These are phyloP conservation scores for Hapalemur alaotrensis DNA, from an alignment of 2,797 vertebrate genomes.

Conservation along the genomic window DNA sequence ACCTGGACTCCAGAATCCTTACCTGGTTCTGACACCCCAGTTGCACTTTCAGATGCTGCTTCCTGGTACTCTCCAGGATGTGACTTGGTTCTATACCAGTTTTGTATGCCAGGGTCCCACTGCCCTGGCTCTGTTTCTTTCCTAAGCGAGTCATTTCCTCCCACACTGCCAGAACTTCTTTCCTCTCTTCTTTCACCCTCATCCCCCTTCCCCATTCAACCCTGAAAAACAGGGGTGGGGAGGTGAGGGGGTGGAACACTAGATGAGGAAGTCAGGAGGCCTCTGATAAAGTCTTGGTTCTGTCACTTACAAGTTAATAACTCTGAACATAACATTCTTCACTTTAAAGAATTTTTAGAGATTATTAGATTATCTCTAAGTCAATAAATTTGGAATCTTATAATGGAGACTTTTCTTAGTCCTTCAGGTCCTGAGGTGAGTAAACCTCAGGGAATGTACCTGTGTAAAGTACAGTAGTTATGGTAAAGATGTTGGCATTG, in stretches of 20 bases:
- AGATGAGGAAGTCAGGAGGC: neutral
- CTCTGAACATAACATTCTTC: neutral
- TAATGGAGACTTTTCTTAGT: neutral
- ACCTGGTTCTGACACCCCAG: neutral
- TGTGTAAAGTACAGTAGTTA: neutral
- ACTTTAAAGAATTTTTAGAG: neutral
- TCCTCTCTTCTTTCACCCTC: neutral
- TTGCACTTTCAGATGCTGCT: neutral
- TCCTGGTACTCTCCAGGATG: neutral
- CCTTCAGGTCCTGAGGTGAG: neutral
- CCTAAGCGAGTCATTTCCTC: neutral
- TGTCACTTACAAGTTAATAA: neutral
- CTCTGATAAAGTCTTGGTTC: neutral
- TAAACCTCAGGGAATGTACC: neutral
- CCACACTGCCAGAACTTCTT: neutral
- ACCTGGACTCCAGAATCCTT: neutral
- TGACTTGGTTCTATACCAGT: neutral
- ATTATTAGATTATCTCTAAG: neutral
- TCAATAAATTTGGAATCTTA: neutral
- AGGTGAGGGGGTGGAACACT: neutral
- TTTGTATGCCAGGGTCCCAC: neutral
- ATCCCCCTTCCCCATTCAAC: neutral
- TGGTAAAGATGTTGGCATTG: neutral
- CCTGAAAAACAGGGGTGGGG: neutral
- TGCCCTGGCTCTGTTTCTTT: neutral